Base-by-base conservation (phyloP, 2,888 invertebrate genomes). In the Eupeodes luniger region DNA sequence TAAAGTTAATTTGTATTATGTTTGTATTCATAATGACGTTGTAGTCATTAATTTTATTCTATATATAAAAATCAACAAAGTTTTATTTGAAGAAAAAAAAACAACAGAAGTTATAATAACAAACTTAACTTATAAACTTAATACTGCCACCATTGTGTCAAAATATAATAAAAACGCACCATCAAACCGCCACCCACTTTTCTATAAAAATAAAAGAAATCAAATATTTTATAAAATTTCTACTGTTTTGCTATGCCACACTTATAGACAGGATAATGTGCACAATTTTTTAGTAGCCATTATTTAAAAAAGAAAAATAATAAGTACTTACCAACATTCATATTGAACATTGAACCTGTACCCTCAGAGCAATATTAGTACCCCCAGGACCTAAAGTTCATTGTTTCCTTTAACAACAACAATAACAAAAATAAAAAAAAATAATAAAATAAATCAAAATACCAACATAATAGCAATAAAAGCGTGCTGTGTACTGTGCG, bases 41-140 rank as follows among this genome's bases (percentile, higher is more conserved):
- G 49, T 89, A 85, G 85, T 89, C 89, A 89, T 89, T 55, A 57
- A 84, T 64, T 4, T 61, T 77, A 40, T 76, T 84, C 53, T 74
- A 7, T 7, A 9, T 40, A 66, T 75, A 75, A 76, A 72, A 59
- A 61, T 36, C 70, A 9, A 34, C 10, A 36, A 40, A 40, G 4
- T 40, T 53, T 40, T 53, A 27, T 69, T 49, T 1, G 27, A 27
- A 40, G 40, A 27, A 78, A 74, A 16, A 1, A 75, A 75, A 78
- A 47, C 19, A 7, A 6, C 27, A 27, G 27, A 27, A 27, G 27
- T 27, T 27, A 27, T 3, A 47, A 44, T 14, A 55, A 61, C 40
- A 47, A 61, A 72, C 61, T 51, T 36, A 80, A 83, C 53, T 80
- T 36, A 67, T 62, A 36, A 84, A 81, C 61, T 40, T 66, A 36